Conservation (phyloP, 2,888 invertebrate species). For the Nomada ferruginata region DNA sequence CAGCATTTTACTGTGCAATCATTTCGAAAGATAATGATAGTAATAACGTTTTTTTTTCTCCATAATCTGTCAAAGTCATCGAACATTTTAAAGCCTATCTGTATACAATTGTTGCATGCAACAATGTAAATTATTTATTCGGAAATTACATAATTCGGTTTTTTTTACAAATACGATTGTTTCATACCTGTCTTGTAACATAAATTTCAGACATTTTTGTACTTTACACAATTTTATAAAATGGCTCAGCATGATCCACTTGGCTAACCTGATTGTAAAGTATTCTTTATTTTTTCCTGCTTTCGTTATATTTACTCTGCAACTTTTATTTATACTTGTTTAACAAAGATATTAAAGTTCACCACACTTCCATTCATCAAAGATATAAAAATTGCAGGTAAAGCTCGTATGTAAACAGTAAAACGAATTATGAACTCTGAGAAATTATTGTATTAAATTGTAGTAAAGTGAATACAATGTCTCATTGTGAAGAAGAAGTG, state of each 20-base stretch:
- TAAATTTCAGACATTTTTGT: slow-evolving; percentile 11
- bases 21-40: slow-evolving; percentile 32
- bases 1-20: slow-evolving; percentile 27
- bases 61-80: slow-evolving; percentile 11
- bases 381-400: slow-evolving; percentile 33
- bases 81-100: background rate
- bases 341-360: background rate
- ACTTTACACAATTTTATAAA: background rate
- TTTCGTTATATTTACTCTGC: background rate
- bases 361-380: slow-evolving; percentile 9
- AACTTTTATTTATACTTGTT: background rate
- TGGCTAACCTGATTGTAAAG: background rate
- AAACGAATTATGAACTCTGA: slow-evolving; percentile 63
- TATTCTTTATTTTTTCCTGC: background rate
- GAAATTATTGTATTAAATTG: slow-evolving; percentile 53
- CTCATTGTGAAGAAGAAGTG: slow-evolving; percentile 82
- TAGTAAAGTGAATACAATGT: slow-evolving; percentile 76
- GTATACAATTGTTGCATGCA: background rate
- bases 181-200: slow-evolving; percentile 8
- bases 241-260: background rate
- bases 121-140: slow-evolving; percentile 6
- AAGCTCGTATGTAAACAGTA: slow-evolving; percentile 31
- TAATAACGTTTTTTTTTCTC: slow-evolving; percentile 21
- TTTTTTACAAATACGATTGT: background rate
- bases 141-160: slow-evolving; percentile 14